Evolutionary conservation across 2,113 vertebrate genomes (phyloP).

Genomic region (Patagioenas fasciata): DNA sequence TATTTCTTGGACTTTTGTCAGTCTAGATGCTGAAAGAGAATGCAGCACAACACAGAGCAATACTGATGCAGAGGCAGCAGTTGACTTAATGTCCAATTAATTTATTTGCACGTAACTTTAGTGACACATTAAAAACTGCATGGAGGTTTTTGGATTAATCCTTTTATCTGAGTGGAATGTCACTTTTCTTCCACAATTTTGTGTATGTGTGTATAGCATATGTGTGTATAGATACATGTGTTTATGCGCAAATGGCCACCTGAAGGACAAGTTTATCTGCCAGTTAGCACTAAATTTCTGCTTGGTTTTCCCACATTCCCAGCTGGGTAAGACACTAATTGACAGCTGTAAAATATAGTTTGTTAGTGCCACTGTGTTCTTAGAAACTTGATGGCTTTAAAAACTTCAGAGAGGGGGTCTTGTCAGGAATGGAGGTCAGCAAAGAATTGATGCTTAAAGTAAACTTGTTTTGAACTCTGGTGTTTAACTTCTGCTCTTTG

Average conservation of each 20-base stretch:
- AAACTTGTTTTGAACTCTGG: background rate
- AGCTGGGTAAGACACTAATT: background rate
- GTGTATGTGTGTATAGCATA: fast-evolving
- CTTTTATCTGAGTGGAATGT: background rate
- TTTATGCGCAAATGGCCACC: background rate
- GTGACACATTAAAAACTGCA: background rate
- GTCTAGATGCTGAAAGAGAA: background rate
- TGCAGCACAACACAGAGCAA: background rate
- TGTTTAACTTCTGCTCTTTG: background rate
- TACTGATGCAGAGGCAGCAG: background rate
- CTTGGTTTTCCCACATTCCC: background rate
- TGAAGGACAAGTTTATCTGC: background rate
- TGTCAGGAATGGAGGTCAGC: background rate
- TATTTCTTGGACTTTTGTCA: background rate
- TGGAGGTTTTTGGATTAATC: background rate
- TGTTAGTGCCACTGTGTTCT: background rate
- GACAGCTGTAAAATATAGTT: background rate
- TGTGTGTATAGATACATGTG: background rate
- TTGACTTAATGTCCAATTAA: background rate
- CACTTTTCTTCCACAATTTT: background rate
- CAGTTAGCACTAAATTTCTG: background rate
- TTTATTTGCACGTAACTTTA: background rate
- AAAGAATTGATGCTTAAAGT: background rate
- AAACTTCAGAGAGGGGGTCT: background rate
- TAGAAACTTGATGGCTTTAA: background rate